Conservation (phyloP, 2,888 invertebrate genomes). For the Acleris literana region DNA sequence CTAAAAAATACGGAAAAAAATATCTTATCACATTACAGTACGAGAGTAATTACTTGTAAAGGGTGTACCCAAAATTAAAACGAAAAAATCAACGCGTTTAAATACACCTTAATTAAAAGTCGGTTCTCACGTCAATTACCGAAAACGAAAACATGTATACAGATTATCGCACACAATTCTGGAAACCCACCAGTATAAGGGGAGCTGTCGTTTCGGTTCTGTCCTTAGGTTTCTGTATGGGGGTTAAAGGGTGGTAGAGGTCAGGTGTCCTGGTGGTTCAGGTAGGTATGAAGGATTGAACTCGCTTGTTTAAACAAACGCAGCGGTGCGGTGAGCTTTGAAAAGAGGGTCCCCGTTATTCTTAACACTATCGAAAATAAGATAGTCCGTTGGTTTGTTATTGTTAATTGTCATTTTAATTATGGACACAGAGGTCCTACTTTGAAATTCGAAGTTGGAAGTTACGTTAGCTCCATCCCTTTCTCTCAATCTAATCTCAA, state of each 20-base stretch:
- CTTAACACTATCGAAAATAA: too few relatives aligned
- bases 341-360: conserved; percentile 30
- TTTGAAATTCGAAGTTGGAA: too few relatives aligned
- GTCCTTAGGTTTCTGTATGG: not conserved
- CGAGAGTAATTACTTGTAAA: not conserved
- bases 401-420: too few relatives aligned
- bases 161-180: conserved; percentile 29
- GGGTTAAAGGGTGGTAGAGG: conserved; percentile 1
- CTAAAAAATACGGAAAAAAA: too few relatives aligned
- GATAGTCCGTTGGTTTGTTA: too few relatives aligned
- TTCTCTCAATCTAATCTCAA: too few relatives aligned
- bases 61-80: not conserved
- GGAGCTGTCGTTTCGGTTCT: conserved; percentile 2
- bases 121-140: conserved; percentile 32
- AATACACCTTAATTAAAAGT: conserved; percentile 20
- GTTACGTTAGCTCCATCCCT: too few relatives aligned
- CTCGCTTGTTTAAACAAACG: conserved; percentile 27
- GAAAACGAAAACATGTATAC: conserved; percentile 18
- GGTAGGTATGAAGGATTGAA: conserved; percentile 30
- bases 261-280: not conserved
- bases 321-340: conserved; percentile 40
- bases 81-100: conserved; percentile 6
- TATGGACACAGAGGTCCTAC: too few relatives aligned
- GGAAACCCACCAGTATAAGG: conserved; percentile 10
- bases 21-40: too few relatives aligned